Evolutionary conservation across 2,888 invertebrate species (phyloP).

Genomic region (Malachius bipustulatus): DNA sequence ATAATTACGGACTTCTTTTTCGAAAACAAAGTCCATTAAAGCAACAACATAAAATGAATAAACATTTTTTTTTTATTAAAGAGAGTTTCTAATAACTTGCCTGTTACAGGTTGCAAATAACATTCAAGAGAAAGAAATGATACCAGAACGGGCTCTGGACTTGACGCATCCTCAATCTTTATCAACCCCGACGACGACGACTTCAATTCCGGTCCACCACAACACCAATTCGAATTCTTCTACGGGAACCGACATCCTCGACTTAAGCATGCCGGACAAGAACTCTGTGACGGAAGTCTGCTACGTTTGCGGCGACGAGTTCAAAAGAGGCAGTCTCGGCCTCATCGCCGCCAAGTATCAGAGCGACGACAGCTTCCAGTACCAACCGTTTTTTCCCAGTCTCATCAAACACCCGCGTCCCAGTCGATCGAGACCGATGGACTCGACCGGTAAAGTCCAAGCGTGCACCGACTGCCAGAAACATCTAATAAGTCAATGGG

Average conservation of each 20-base stretch:
- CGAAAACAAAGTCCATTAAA: no score
- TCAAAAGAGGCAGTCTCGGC: constrained; percentile 67
- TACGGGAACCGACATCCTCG: constrained; percentile 73
- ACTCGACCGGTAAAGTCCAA: constrained; percentile 63
- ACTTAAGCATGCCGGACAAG: constrained; percentile 86
- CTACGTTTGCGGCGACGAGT: constrained; percentile 84
- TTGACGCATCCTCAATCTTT: constrained; percentile 40
- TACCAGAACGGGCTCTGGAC: constrained; percentile 40
- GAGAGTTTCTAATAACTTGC: no score
- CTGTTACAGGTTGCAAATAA: constrained; percentile 26
- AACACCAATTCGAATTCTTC: constrained; percentile 38
- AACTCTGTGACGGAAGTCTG: constrained; percentile 83
- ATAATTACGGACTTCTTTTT: no score
- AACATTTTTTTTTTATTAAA: no score
- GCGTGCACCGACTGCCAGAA: constrained; percentile 77
- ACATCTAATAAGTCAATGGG: constrained; percentile 82
- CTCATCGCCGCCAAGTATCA: constrained; percentile 50
- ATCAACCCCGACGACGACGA: constrained; percentile 30
- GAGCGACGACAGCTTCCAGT: constrained; percentile 36
- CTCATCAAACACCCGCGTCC: constrained; percentile 74
- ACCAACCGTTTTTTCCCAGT: constrained; percentile 63
- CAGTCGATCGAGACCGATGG: constrained; percentile 75
- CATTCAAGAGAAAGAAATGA: constrained; percentile 25
- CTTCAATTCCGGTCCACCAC: constrained; percentile 29
- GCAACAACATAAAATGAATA: no score